phyloP scores from a whole-genome alignment of 2,113 vertebrate species.

The Coreoperca whiteheadi region DNA sequence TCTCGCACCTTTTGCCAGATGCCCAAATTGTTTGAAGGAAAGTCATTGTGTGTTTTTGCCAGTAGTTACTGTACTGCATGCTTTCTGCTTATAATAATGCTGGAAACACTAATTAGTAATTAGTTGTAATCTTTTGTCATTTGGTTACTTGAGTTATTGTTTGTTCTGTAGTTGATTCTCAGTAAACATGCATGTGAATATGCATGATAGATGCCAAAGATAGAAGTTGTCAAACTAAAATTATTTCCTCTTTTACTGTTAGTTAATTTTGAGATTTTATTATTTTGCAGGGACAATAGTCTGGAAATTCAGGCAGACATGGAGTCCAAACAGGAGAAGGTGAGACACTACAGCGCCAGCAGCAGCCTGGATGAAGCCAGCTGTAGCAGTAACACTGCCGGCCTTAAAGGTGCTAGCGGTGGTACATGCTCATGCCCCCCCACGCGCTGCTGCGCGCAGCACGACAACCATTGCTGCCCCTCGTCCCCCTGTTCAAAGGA shows the following conservation, averaged over 20 bases:
- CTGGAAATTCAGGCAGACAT: conserved; percentile 96
- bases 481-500: conserved; percentile 90
- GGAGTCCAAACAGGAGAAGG: conserved; percentile 91
- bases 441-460: conserved; percentile 77
- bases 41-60: conserved; percentile 2
- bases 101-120: background rate
- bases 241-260: background rate
- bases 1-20: background rate
- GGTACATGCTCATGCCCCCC: conserved; percentile 64
- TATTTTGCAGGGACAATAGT: conserved; percentile 89
- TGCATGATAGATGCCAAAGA: background rate
- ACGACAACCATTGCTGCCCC: conserved; percentile 83
- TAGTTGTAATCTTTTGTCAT: background rate
- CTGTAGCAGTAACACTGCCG: conserved; percentile 76
- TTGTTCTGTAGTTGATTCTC: background rate
- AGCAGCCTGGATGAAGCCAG: conserved; percentile 92
- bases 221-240: background rate
- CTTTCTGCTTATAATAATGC: background rate
- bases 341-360: conserved; percentile 93
- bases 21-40: background rate
- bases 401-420: conserved; percentile 44
- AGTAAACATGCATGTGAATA: background rate
- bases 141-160: background rate
- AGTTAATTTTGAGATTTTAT: background rate
- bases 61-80: background rate